Base-by-base conservation (phyloP, 2,113 vertebrate species). In the Rafetus swinhoei region DNA sequence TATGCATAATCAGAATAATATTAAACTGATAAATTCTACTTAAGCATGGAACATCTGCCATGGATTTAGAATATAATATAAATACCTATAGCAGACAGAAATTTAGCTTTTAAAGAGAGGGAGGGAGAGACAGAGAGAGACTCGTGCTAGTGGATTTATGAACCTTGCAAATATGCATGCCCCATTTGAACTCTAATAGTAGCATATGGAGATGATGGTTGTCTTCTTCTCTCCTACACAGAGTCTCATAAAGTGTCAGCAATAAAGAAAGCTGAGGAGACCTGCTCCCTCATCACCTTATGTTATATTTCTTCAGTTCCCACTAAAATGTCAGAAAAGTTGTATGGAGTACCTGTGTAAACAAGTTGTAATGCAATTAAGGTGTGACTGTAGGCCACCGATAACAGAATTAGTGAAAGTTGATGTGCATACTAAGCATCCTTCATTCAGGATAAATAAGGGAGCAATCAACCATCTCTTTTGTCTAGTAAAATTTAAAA, bases 1-100 rank as follows among this genome's bases (percentile, higher is more conserved):
- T 81, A 18, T 90, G 87, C 82, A 92, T 93, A 95, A 95, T 96
- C 86, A 95, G 88, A 50, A 85, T n/a, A 83, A 50, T 65, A 90
- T 79, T 89, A 88, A 95, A 87, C 18, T 91, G 88, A 88, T 94
- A 95, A 90, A 87, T 83, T 45, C 79, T 89, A 93, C 52, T 90
- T 90, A 69, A 35, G 6, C 53, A 86, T 3, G 79, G 59, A 92
- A 95, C 94, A 92, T 85, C 53, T 89, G 53, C 39, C 24, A 86
- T 54, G 72, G 1, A 72, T 87, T 93, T 94, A 11, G 87, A 95
- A 87, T 56, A 5, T 84, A 83, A 65, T 35, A 81, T 74, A 92
- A 95, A 89, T 90, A 85, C 32, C 5, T 53, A 74, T 22, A 85
- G 15, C 32, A 54, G 81, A 12, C 4, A 4, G 90, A 90, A 16